Evolutionary conservation across 1,140 invertebrate species (phyloP).

Genomic region (Drosophila micromelanica): DNA sequence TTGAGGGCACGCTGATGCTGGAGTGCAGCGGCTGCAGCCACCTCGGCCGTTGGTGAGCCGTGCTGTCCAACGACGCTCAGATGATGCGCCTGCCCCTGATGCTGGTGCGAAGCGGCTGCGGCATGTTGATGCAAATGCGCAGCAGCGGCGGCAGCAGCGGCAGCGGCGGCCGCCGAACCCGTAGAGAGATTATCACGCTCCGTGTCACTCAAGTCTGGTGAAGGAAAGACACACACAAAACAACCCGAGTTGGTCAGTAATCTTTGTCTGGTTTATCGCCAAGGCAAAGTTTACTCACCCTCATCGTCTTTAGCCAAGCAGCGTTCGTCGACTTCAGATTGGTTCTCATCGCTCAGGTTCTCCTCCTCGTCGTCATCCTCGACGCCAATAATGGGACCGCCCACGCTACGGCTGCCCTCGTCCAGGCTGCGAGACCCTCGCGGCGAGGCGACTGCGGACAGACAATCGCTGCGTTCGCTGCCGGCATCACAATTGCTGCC

Average conservation of each 20-base stretch:
- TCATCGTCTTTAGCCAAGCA: conserved; percentile 93
- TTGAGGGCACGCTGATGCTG: conserved; percentile 89
- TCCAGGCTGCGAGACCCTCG: conserved; percentile 75
- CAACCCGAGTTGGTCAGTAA: conserved; percentile 34
- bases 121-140: conserved; percentile 76
- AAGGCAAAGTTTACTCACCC: conserved; percentile 86
- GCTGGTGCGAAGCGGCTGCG: conserved; percentile 51
- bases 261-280: conserved; percentile 38
- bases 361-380: conserved; percentile 90
- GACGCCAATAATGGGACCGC: conserved; percentile 85
- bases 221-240: conserved; percentile 87
- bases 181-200: conserved; percentile 83
- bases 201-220: conserved; percentile 79
- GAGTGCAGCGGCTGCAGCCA: conserved; percentile 80
- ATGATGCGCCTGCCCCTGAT: conserved; percentile 63
- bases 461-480: conserved; percentile 86
- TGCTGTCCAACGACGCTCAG: conserved; percentile 64
- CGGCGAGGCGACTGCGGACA: conserved; percentile 85
- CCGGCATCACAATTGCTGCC: conserved; percentile 86
- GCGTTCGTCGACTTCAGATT: conserved; percentile 84
- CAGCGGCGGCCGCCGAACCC: conserved; percentile 69
- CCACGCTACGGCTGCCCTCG: conserved; percentile 84
- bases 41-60: conserved; percentile 61
- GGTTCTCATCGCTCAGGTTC: conserved; percentile 94
- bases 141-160: conserved; percentile 67